Conservation (phyloP, 2,797 vertebrate species). For the Alcedo atthis region DNA sequence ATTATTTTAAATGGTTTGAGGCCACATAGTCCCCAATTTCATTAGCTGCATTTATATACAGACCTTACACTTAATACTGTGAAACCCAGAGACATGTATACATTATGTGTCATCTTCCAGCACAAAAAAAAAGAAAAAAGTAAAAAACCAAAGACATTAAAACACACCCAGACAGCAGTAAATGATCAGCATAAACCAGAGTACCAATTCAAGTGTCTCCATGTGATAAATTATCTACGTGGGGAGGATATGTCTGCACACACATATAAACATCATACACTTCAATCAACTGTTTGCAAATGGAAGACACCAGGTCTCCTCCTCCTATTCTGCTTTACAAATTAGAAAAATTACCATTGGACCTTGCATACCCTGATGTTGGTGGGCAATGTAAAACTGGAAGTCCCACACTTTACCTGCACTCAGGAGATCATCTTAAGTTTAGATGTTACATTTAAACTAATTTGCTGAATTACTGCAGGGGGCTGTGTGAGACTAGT, state of each 20-base stretch:
- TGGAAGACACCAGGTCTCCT: not conserved
- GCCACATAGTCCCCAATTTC: conserved; percentile 62
- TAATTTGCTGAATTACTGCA: not conserved
- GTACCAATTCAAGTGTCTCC: not conserved
- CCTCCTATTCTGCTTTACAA: not conserved
- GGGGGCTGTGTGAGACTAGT: not conserved
- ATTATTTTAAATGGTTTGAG: conserved; percentile 73
- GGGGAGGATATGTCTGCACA: not conserved
- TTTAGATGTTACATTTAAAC: not conserved
- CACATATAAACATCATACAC: not conserved
- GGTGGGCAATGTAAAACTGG: not conserved
- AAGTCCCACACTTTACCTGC: not conserved
- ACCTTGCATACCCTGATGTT: not conserved
- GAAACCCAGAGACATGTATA: not conserved
- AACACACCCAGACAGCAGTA: fast-evolving
- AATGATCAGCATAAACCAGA: not conserved
- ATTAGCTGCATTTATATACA: conserved; percentile 72
- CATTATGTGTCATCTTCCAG: not conserved
- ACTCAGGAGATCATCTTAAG: not conserved
- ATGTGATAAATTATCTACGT: not conserved
- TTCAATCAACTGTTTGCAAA: not conserved
- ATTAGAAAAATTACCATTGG: not conserved
- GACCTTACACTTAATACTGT: not conserved
- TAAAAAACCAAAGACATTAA: not conserved
- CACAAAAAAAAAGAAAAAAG: not conserved